Base-by-base conservation (phyloP, 2,797 vertebrate genomes). In the Lutjanus campechanus region DNA sequence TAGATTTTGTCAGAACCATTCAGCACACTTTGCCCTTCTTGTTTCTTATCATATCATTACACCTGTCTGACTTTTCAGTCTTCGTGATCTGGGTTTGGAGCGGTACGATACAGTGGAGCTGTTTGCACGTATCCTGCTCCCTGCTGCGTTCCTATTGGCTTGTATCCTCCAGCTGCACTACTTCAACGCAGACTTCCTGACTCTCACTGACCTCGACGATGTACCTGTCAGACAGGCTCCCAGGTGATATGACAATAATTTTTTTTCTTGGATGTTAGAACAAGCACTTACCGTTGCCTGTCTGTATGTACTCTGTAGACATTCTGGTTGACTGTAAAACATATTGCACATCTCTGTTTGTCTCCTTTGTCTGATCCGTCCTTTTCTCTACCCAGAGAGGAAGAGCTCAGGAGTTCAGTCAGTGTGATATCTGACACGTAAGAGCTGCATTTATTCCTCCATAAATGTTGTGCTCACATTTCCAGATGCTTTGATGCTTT, bases 151-250 rank as follows among this genome's bases (percentile, higher is more conserved):
- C 72, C 95, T 96, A 4, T 77, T 96, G 89, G 95, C 94, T 56
- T 94, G 96, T 59, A 96, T 97, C 78, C 93, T 96, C 36, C 96
- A 96, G 81, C 89, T 96, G 64, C 95, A 95, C 84, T 96, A 96
- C 91, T 97, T 95, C 86, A 95, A 96, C 82, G 71, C 88, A 0
- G 96, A 95, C 88, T 96, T 96, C 85, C 93, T 95, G 72, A 83
- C 77, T 61, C 95, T 96, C 78, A 95, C 95, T 10, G 90, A 96
- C 88, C 92, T 96, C 19, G 85, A 90, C 59, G 89, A 93, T 3
- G 91, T 95, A n/a, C 93, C 92, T 17, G 74, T 93, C 58, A 85
- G 79, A n/a, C 64, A 89, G 68, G 66, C 60, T 2, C 83, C 93
- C 82, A 95, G 95, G 95, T 96, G 78, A 90, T 85, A 61, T 0